Percentiles rank a stretch among this genome's conserved stretches.
Evolutionary conservation across 2,113 vertebrate species (phyloP).

Genomic region (Archilochus colubris): DNA sequence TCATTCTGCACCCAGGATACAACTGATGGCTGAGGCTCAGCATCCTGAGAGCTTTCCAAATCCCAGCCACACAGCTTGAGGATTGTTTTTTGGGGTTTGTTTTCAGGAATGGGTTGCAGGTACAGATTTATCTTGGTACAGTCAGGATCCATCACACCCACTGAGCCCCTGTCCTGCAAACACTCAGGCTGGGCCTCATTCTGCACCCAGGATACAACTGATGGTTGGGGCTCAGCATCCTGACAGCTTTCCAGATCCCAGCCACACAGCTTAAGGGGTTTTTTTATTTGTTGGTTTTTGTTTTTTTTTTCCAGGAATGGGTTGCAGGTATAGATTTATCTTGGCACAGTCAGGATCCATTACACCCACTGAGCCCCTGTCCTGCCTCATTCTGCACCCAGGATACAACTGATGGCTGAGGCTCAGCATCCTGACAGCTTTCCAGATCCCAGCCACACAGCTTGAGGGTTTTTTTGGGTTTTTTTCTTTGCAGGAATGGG

Average conservation of each 20-base stretch:
- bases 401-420: not conserved
- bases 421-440: not conserved
- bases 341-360: not conserved
- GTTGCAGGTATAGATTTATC: not conserved
- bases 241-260: not conserved
- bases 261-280: not conserved
- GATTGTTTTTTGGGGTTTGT: too few relatives aligned
- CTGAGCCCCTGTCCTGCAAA: not conserved
- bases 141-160: not conserved
- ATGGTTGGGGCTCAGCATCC: not conserved
- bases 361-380: not conserved
- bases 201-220: accelerated
- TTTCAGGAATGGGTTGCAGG: not conserved
- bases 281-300: too few relatives aligned
- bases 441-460: not conserved
- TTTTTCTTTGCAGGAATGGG: too few relatives aligned
- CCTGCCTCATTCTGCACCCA: accelerated
- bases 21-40: not conserved
- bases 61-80: not conserved
- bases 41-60: not conserved
- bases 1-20: accelerated
- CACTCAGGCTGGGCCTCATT: not conserved
- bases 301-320: not conserved
- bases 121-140: not conserved
- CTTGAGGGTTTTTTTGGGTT: too few relatives aligned